These are phyloP conservation scores for Accipiter virgatus DNA, from an alignment of 2,113 vertebrate genomes.

Conservation along the genomic window DNA sequence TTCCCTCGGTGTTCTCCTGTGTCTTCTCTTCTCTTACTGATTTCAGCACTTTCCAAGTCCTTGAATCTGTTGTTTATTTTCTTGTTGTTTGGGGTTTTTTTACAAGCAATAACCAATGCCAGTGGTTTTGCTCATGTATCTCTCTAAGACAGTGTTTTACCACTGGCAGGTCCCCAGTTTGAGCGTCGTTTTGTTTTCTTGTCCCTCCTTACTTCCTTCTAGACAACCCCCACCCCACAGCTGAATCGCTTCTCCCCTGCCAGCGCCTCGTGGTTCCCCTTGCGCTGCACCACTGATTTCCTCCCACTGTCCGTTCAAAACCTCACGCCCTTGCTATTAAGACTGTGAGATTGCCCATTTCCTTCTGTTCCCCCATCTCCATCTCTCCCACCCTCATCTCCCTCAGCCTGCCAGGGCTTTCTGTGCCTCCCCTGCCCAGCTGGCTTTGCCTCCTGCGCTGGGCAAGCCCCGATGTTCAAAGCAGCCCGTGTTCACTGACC, in stretches of 20 bases:
- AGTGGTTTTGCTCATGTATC: neutral
- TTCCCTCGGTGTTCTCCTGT: neutral
- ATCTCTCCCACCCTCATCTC: neutral
- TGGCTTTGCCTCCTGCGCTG: neutral
- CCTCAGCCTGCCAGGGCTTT: neutral
- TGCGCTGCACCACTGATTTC: neutral
- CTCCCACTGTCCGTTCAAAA: accelerated
- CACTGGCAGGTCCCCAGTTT: neutral
- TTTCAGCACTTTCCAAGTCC: neutral
- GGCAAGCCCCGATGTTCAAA: neutral
- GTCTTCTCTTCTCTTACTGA: neutral
- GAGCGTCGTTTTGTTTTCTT: neutral
- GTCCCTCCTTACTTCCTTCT: neutral
- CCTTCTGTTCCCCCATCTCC: neutral
- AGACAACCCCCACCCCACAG: neutral
- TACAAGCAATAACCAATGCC: neutral
- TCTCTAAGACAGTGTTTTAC: neutral
- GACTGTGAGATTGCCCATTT: neutral
- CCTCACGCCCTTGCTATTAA: neutral
- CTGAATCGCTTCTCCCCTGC: neutral
- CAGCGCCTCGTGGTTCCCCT: neutral
- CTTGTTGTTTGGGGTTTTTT: neutral
- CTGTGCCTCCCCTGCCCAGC: neutral
- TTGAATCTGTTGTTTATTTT: neutral
- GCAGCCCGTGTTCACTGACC: accelerated